Evolutionary conservation across 2,888 invertebrate genomes (phyloP).

Genomic region (Atherix ibis): DNA sequence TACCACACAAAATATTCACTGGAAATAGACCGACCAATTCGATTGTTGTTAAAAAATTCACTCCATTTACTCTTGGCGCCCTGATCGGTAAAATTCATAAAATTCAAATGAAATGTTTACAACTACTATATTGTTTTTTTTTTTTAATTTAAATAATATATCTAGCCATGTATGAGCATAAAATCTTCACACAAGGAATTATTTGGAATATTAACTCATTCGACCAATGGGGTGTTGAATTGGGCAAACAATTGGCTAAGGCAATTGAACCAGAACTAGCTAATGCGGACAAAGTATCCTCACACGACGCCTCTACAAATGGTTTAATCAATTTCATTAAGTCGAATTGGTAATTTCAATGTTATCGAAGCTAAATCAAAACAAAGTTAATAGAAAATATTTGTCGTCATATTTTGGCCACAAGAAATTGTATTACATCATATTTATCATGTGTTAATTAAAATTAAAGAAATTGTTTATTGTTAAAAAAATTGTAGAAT

Average conservation of each 20-base stretch:
- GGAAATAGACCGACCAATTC: conserved; percentile 97
- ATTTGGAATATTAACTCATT: conserved; percentile 99
- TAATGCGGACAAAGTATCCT: conserved; percentile 42
- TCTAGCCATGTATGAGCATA: conserved; percentile 93
- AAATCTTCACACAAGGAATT: conserved; percentile 95
- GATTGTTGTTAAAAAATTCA: conserved; percentile 77
- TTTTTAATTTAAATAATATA: conserved; percentile 12
- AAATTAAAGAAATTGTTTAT: no score
- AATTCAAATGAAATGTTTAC: conserved; percentile 4
- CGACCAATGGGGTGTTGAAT: conserved; percentile 99
- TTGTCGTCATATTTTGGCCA: no score
- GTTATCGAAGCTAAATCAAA: no score
- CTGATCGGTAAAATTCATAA: conserved; percentile 57
- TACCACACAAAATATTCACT: conserved; percentile 92
- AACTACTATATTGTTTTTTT: conserved; percentile 6
- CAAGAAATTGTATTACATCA: no score
- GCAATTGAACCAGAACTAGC: conserved; percentile 91
- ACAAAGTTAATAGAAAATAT: no score
- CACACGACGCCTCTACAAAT: conserved; percentile 92
- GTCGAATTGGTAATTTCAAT: conserved; percentile 35
- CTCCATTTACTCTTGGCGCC: conserved; percentile 85
- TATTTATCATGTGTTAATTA: no score
- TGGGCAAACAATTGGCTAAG: conserved; percentile 96
- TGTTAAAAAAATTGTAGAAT: no score
- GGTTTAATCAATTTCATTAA: conserved; percentile 93